phyloP scores from a whole-genome alignment of 2,113 vertebrate genomes.

The Neolamprologus sp. region DNA sequence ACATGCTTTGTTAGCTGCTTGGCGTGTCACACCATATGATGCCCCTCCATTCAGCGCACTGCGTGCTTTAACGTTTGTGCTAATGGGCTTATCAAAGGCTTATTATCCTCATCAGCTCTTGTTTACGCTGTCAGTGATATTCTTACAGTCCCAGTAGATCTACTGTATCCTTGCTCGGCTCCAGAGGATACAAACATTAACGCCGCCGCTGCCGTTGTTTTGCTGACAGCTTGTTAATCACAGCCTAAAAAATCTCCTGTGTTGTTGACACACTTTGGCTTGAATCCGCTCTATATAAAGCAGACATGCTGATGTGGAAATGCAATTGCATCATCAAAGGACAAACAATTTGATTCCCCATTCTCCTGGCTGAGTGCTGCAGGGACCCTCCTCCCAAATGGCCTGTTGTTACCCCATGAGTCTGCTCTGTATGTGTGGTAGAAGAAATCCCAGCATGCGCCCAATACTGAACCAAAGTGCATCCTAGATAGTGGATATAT shows the following conservation, averaged over 20 bases:
- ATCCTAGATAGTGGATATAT: background rate
- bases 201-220: background rate
- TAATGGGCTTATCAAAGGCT: background rate
- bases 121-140: slow-evolving; percentile 24
- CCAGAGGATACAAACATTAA: background rate
- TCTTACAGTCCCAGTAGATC: slow-evolving; percentile 3
- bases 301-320: background rate
- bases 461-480: background rate
- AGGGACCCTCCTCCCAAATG: slow-evolving; percentile 19
- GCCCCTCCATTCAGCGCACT: background rate
- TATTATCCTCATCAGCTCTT: background rate
- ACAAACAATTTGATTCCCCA: slow-evolving; percentile 23
- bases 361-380: background rate
- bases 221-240: slow-evolving; percentile 15
- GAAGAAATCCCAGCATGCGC: slow-evolving; percentile 9
- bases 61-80: background rate
- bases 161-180: background rate
- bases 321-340: slow-evolving; percentile 19
- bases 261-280: background rate
- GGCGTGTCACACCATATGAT: background rate
- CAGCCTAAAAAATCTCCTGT: background rate
- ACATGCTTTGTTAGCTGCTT: background rate
- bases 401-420: background rate
- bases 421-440: background rate
- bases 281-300: background rate